These are phyloP conservation scores for Polypedilum vanderplanki DNA, from an alignment of 1,140 invertebrate genomes.

Conservation along the genomic window DNA sequence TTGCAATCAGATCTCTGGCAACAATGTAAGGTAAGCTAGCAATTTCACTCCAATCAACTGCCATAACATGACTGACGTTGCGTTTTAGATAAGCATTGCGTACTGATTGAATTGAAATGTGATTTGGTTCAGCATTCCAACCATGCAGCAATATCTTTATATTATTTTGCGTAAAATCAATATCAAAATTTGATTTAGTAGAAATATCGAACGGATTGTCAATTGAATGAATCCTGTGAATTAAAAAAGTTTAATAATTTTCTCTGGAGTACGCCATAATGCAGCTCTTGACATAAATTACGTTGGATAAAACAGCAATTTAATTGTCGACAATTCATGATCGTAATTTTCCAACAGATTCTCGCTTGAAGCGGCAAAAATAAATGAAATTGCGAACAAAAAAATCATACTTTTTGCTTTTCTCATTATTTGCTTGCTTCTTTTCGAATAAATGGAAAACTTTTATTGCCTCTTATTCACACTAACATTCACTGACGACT, in stretches of 20 bases:
- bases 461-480: background rate
- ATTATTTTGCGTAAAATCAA: background rate
- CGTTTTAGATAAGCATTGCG: background rate
- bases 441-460: background rate
- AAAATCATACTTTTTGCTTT: background rate
- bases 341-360: conserved; percentile 25
- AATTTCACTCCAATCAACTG: background rate
- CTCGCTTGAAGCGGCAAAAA: background rate
- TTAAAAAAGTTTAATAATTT: background rate
- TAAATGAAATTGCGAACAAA: background rate
- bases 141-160: background rate
- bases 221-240: background rate
- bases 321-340: conserved; percentile 27
- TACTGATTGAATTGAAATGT: background rate
- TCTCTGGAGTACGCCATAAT: background rate
- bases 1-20: background rate
- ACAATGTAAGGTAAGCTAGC: background rate
- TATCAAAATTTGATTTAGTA: background rate
- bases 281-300: conserved; percentile 2
- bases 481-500: too few relatives aligned
- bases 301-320: conserved; percentile 27
- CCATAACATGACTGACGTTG: background rate
- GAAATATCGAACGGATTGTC: background rate
- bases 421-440: background rate
- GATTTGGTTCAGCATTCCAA: background rate